phyloP scores from a whole-genome alignment of 1,140 invertebrate species.

The Monochamus saltuarius region DNA sequence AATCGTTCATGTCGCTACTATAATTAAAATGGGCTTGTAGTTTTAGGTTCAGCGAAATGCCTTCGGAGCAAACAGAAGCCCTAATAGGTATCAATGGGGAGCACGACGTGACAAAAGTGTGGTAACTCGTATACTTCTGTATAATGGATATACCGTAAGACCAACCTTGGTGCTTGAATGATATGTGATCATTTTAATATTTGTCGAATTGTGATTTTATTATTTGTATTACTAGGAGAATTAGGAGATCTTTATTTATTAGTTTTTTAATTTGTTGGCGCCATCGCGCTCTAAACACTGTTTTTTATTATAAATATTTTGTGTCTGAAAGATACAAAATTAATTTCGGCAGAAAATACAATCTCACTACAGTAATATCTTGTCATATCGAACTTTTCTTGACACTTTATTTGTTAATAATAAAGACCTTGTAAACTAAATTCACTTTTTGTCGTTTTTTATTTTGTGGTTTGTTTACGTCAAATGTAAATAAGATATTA shows the following conservation, averaged over 20 bases:
- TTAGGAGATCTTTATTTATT: background rate
- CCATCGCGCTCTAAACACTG: background rate
- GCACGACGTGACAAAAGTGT: slow-evolving; percentile 52
- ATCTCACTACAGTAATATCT: too few relatives aligned
- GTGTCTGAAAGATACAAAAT: background rate
- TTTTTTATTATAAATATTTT: slow-evolving; percentile 1
- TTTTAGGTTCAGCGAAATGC: slow-evolving; percentile 65
- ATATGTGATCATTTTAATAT: slow-evolving; percentile 18
- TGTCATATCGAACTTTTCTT: too few relatives aligned
- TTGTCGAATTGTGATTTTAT: slow-evolving; percentile 17
- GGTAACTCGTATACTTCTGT: too few relatives aligned
- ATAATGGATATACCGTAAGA: background rate
- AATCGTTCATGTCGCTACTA: background rate
- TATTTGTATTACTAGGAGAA: background rate
- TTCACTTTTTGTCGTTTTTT: too few relatives aligned
- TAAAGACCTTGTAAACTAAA: too few relatives aligned
- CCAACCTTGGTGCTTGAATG: slow-evolving; percentile 20
- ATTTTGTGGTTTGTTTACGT: too few relatives aligned
- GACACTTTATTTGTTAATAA: too few relatives aligned
- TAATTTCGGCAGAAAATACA: background rate
- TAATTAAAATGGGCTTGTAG: slow-evolving; percentile 14
- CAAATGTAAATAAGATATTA: too few relatives aligned
- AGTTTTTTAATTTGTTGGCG: background rate
- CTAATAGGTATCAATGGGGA: slow-evolving; percentile 66
- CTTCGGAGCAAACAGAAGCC: slow-evolving; percentile 73